Evolutionary conservation across 64 coral and sea anemone genomes (phyloP).

Genomic region (Astreopora myriophthalma): DNA sequence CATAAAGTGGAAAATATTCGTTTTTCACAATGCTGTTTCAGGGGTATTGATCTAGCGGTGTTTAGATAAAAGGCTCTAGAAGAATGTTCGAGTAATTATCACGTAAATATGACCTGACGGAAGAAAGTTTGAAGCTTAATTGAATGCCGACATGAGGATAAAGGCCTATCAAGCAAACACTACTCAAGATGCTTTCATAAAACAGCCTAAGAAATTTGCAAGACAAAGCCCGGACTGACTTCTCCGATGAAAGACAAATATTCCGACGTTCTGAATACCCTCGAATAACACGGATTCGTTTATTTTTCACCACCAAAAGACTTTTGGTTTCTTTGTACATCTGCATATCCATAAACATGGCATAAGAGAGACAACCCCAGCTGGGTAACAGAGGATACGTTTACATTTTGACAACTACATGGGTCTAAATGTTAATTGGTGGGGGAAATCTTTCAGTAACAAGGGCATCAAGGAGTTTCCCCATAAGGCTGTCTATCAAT

Average conservation of each 20-base stretch:
- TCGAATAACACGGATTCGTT: background rate
- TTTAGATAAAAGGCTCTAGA: constrained; percentile 8
- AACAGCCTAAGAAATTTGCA: constrained; percentile 13
- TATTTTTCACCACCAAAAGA: background rate
- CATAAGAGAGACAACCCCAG: background rate
- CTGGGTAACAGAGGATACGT: background rate
- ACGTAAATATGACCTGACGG: background rate
- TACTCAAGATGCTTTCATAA: constrained; percentile 16
- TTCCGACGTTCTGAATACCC: background rate
- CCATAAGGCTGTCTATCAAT: background rate
- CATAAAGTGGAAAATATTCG: background rate
- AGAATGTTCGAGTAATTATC: constrained; percentile 38
- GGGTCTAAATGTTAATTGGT: constrained; percentile 37
- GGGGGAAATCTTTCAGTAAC: constrained; percentile 22
- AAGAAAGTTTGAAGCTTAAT: constrained; percentile 21
- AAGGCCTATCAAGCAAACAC: background rate
- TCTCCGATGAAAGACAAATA: background rate
- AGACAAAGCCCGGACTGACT: background rate
- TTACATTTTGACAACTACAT: constrained; percentile 10
- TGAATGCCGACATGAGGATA: constrained; percentile 35
- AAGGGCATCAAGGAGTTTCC: background rate
- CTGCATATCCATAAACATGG: constrained; percentile 14
- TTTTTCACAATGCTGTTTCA: background rate
- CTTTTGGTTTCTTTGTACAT: constrained; percentile 19
- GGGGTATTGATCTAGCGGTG: background rate